Conservation (phyloP, 2,797 vertebrate genomes). For the Crypturellus tataupa region DNA sequence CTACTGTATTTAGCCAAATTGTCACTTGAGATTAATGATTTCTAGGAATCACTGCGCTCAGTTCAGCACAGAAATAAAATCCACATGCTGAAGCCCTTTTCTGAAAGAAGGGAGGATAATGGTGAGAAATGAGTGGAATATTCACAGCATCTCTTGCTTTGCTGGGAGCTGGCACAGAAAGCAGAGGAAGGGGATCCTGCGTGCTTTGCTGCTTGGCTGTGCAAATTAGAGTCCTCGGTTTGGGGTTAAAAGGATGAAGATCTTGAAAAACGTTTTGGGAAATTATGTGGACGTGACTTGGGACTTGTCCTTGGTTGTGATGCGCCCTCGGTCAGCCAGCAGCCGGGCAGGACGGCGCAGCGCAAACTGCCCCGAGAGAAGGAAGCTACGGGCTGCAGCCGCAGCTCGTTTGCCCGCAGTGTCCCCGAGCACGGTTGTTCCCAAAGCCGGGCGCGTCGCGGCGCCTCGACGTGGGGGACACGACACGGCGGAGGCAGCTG, state of each 20-base stretch:
- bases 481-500: background rate
- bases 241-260: background rate
- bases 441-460: background rate
- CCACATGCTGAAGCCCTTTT: background rate
- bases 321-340: background rate
- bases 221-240: background rate
- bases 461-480: too few species aligned
- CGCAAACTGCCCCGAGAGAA: background rate
- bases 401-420: background rate
- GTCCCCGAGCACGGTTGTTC: background rate
- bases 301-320: background rate
- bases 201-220: background rate
- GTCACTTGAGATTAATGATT: conserved; percentile 55
- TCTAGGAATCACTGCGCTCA: background rate
- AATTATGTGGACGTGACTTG: background rate
- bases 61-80: background rate
- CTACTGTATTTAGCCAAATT: conserved; percentile 56
- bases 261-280: background rate
- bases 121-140: conserved; percentile 10
- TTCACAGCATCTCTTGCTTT: background rate
- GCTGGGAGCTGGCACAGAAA: background rate
- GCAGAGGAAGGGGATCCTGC: background rate
- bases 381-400: background rate
- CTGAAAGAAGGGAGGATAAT: background rate
- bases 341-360: background rate